Base-by-base conservation (phyloP, 2,797 vertebrate species). In the Anolis apletophallus region DNA sequence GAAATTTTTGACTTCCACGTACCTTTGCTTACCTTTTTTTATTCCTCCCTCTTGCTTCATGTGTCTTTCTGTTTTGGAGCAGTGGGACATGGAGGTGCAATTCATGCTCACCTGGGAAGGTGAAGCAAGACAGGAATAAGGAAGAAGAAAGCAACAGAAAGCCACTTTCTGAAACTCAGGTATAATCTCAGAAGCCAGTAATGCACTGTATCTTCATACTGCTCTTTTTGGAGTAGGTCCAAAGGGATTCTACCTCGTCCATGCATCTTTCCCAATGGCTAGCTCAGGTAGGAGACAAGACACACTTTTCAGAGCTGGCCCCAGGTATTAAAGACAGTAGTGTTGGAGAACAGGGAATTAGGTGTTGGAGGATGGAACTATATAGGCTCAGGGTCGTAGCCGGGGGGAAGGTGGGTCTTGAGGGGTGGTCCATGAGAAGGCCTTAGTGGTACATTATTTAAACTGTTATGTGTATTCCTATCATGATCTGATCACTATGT, bases 41-140 rank as follows among this genome's bases (percentile, higher is more conserved):
- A 69, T 78, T 74, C 21, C 69, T 68, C 50, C 34, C 19, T 81
- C 78, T 71, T 68, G 26, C 29, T 67, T 8, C 78, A 11, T 0
- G 1, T 68, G 9, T 0, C 14, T 74, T 59, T 85, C 54, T 57
- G 1, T 2, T 19, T 0, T 19, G n/a, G 75, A 21, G n/a, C 85
- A 96, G 96, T 0, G 96, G 96, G 21, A 95, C 87, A 0, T 96
- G 96, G 96, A 87, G 59, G 32, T 96, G 96, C 1, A 17, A 82
- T n/a, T 92, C 88, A 36, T 96, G 96, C 5, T 76, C 76, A 80
- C 77, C 14, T 0, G 87, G 72, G 0, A 26, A 2, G 1, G 57
- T 84, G 0, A 80, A 84, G 19, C 52, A 46, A 0, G 81, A 72
- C 0, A 46, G 0, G 32, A 26, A 11, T 36, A 83, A 0, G 0